Conservation (phyloP, 2,797 vertebrate species). For the Hypotaenidia okinawae region DNA sequence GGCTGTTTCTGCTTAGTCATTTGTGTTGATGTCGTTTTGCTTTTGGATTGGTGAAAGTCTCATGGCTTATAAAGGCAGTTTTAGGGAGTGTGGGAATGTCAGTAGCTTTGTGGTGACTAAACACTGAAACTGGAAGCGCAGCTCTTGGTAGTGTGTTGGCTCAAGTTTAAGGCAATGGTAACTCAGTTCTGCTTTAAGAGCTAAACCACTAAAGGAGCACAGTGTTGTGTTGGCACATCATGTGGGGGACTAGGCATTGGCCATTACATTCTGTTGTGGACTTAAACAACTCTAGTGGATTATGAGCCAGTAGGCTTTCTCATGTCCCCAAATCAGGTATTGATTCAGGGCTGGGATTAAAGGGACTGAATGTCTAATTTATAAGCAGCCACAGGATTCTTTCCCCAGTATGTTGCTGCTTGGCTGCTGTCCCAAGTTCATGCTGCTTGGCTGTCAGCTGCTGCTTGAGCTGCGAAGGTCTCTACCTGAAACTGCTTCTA, state of each 20-base stretch:
- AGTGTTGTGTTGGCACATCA: neutral
- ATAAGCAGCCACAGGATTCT: neutral
- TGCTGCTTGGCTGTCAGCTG: neutral
- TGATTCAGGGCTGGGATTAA: slow-evolving; percentile 29
- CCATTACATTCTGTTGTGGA: neutral
- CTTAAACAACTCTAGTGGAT: neutral
- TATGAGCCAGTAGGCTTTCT: neutral
- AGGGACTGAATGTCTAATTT: slow-evolving; percentile 25
- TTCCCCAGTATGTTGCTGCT: neutral
- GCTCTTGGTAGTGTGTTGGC: neutral
- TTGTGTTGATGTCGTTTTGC: slow-evolving; percentile 35
- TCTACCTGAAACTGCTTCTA: slow-evolving; percentile 33
- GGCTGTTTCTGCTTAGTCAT: slow-evolving; percentile 72
- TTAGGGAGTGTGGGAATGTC: slow-evolving; percentile 35
- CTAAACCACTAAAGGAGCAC: neutral
- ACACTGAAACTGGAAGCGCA: neutral
- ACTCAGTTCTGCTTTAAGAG: neutral
- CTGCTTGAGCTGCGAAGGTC: neutral
- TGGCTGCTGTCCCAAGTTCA: slow-evolving; percentile 21
- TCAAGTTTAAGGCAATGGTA: neutral
- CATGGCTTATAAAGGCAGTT: neutral
- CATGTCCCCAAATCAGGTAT: neutral
- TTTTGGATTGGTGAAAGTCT: slow-evolving; percentile 39
- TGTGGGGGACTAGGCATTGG: neutral
- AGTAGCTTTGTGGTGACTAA: slow-evolving; percentile 14